phyloP scores from a whole-genome alignment of 2,888 invertebrate genomes.

The Drosophila nr. medialis region DNA sequence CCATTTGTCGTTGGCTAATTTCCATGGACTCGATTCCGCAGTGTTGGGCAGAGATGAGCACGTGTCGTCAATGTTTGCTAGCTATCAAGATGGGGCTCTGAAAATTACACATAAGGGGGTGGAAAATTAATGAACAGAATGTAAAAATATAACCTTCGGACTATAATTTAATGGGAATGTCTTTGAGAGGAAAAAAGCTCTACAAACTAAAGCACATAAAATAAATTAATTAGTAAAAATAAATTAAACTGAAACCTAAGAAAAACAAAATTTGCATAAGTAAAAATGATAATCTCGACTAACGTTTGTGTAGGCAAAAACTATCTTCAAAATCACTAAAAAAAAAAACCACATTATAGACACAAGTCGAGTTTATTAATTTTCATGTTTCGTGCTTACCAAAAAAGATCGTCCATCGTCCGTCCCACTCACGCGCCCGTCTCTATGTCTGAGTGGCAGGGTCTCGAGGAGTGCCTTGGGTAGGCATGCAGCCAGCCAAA shows the following conservation, averaged over 20 bases:
- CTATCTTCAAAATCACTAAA: not conserved
- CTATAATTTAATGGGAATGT: too few species aligned
- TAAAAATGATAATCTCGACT: not conserved
- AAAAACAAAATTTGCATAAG: too few species aligned
- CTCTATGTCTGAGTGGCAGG: not conserved
- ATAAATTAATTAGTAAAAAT: too few species aligned
- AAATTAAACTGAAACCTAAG: too few species aligned
- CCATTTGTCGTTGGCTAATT: constrained; percentile 40
- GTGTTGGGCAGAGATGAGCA: constrained; percentile 2
- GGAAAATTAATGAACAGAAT: not conserved
- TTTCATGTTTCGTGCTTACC: not conserved
- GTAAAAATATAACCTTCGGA: not conserved
- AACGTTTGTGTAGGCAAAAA: not conserved
- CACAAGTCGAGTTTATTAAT: not conserved
- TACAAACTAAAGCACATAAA: too few species aligned
- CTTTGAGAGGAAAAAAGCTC: too few species aligned
- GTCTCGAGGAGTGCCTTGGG: constrained; percentile 37
- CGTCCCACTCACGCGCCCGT: constrained; percentile 4
- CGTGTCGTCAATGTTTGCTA: not conserved
- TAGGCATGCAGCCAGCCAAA: constrained; percentile 45
- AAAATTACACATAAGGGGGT: not conserved
- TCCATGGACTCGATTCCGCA: constrained; percentile 4
- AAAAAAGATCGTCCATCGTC: not conserved
- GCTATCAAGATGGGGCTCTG: not conserved
- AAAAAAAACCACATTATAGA: not conserved